Percentiles rank a stretch among this genome's conserved stretches.
phyloP scores from a whole-genome alignment of 2,797 vertebrate species.

The Orestias chungarensis region DNA sequence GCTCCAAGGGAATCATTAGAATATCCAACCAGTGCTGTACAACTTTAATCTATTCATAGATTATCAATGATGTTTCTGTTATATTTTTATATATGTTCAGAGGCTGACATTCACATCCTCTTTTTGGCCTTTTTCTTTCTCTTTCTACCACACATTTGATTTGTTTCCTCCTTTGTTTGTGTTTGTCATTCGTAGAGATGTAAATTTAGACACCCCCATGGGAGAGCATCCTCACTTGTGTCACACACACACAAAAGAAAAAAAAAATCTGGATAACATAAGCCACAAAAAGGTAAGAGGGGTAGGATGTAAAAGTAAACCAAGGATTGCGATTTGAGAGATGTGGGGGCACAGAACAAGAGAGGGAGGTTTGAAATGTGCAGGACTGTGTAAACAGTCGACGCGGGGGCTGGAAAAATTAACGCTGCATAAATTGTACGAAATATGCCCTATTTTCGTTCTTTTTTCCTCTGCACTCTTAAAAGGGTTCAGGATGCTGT shows the following conservation, averaged over 20 bases:
- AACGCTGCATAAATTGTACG: constrained; percentile 79
- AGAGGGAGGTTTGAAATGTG: constrained; percentile 68
- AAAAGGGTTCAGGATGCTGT: constrained; percentile 75
- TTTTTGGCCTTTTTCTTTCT: constrained; percentile 32
- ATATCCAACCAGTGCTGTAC: constrained; percentile 14
- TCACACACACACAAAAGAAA: constrained; percentile 57
- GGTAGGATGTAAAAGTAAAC: constrained; percentile 61
- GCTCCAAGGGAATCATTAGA: constrained; percentile 17
- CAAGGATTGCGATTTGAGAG: constrained; percentile 65
- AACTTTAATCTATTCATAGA: constrained; percentile 40
- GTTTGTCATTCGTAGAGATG: constrained; percentile 79
- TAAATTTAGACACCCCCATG: constrained; percentile 80
- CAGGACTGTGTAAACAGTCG: constrained; percentile 78
- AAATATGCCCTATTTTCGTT: constrained; percentile 79
- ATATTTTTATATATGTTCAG: constrained; percentile 45
- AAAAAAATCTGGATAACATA: constrained; percentile 73
- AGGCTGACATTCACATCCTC: constrained; percentile 44
- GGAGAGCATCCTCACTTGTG: constrained; percentile 73
- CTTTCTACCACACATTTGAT: constrained; percentile 66
- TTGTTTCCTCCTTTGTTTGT: constrained; percentile 79
- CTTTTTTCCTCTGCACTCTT: constrained; percentile 71
- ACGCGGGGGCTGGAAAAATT: constrained; percentile 78
- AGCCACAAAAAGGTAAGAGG: constrained; percentile 65
- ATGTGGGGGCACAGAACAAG: constrained; percentile 49
- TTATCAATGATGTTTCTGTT: constrained; percentile 36